Evolutionary conservation across 2,888 invertebrate genomes (phyloP).

Genomic region (Nymphalis polychloros): DNA sequence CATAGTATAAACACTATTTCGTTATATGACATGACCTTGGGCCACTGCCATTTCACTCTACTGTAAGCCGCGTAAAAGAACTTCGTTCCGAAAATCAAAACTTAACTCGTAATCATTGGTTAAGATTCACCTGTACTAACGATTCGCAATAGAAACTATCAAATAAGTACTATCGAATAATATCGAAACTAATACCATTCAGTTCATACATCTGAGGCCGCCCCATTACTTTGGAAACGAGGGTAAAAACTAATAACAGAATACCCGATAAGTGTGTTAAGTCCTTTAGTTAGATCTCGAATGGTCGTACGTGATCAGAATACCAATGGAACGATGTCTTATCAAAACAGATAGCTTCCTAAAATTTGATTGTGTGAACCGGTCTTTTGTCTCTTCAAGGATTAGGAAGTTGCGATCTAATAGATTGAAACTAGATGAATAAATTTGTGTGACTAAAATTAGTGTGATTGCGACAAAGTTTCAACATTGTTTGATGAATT

Average conservation of each 20-base stretch:
- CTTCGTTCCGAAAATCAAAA: too few species aligned
- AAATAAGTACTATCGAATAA: conserved; percentile 3
- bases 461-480: conserved; percentile 2
- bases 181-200: conserved; percentile 26
- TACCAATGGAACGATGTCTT: conserved; percentile 35
- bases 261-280: conserved; percentile 37
- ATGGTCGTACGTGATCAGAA: conserved; percentile 39
- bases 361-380: conserved; percentile 41
- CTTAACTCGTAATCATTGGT: too few species aligned
- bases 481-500: too few species aligned
- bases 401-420: conserved; percentile 9
- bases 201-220: conserved; percentile 28
- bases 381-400: conserved; percentile 24
- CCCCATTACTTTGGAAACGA: conserved; percentile 21
- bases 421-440: conserved; percentile 4
- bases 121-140: too few species aligned
- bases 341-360: conserved; percentile 41
- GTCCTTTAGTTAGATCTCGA: conserved; percentile 38
- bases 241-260: conserved; percentile 34
- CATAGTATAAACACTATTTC: too few species aligned
- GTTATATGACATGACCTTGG: too few species aligned
- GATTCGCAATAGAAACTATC: not conserved
- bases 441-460: not conserved
- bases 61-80: too few species aligned
- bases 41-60: too few species aligned